phyloP scores from a whole-genome alignment of 2,888 invertebrate genomes.

The Cheilosia scutellata region DNA sequence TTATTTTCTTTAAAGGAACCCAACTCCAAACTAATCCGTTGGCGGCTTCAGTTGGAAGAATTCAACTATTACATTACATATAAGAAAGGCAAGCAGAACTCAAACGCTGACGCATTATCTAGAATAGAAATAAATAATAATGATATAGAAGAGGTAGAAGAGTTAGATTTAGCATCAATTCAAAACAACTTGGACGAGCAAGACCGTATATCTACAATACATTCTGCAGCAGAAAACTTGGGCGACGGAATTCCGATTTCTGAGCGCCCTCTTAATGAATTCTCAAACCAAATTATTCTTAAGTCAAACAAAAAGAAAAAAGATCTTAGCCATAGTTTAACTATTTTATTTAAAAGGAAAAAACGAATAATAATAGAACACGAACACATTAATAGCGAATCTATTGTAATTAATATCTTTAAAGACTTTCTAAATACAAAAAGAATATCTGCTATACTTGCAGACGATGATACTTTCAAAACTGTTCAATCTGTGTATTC shows the following conservation, averaged over 20 bases:
- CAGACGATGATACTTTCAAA: conserved; percentile 37
- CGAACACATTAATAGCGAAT: not conserved
- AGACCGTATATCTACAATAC: conserved; percentile 13
- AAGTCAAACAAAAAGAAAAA: not conserved
- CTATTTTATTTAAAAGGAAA: not conserved
- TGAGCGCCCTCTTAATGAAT: not conserved
- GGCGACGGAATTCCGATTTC: conserved; percentile 54
- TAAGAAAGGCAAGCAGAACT: conserved; percentile 62
- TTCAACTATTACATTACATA: conserved; percentile 76
- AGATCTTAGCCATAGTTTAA: not conserved
- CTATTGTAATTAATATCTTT: conserved; percentile 6
- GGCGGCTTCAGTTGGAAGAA: conserved; percentile 80
- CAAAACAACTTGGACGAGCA: conserved; percentile 19
- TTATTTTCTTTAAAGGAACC: too few species aligned
- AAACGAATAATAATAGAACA: conserved; percentile 10
- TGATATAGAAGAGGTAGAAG: conserved; percentile 3
- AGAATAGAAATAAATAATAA: conserved; percentile 24
- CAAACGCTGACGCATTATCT: conserved; percentile 53
- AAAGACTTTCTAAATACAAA: conserved; percentile 25
- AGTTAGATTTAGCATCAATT: not conserved
- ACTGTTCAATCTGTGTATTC: conserved; percentile 41
- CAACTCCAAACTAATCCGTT: conserved; percentile 79
- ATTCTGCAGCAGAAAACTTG: conserved; percentile 52
- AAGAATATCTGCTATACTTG: conserved; percentile 28
- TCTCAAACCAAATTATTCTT: not conserved